phyloP scores from a whole-genome alignment of 2,888 invertebrate genomes.

The Harpagoxenus sublaevis region DNA sequence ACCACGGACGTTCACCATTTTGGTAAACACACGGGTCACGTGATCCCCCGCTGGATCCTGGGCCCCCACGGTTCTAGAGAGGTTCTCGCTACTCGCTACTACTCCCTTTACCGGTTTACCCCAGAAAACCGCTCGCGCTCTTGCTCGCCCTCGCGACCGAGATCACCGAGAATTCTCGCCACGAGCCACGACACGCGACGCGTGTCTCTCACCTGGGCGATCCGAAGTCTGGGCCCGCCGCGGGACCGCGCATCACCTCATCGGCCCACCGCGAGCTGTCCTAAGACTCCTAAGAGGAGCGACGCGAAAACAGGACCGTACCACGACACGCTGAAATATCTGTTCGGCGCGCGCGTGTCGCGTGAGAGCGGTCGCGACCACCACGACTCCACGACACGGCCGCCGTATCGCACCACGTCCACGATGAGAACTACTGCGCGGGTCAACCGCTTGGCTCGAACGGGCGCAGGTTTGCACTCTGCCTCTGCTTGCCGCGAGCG shows the following conservation, averaged over 20 bases:
- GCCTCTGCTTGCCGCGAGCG: conserved; percentile 49
- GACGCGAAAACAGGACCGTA: background rate
- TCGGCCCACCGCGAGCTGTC: conserved; percentile 33
- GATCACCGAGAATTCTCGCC: background rate
- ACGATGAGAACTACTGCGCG: conserved; percentile 61
- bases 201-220: conserved; percentile 78
- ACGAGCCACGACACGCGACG: conserved; percentile 48
- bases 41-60: conserved; percentile 75
- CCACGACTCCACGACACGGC: conserved; percentile 60
- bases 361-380: conserved; percentile 49
- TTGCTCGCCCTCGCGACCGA: conserved; percentile 48
- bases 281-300: background rate
- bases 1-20: conserved; percentile 82
- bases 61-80: conserved; percentile 20
- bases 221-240: conserved; percentile 74
- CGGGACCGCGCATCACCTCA: conserved; percentile 75
- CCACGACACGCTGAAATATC: conserved; percentile 46
- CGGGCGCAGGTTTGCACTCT: conserved; percentile 70
- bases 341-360: conserved; percentile 65
- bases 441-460: conserved; percentile 73
- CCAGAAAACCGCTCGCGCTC: conserved; percentile 72
- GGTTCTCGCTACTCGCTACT: conserved; percentile 73
- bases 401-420: conserved; percentile 8
- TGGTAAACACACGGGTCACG: conserved; percentile 86
- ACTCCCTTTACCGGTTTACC: conserved; percentile 69